Evolutionary conservation across 2,888 invertebrate species (phyloP), one percentile per base, ranked within the genome.

Genomic region (Andrena praecox): DNA sequence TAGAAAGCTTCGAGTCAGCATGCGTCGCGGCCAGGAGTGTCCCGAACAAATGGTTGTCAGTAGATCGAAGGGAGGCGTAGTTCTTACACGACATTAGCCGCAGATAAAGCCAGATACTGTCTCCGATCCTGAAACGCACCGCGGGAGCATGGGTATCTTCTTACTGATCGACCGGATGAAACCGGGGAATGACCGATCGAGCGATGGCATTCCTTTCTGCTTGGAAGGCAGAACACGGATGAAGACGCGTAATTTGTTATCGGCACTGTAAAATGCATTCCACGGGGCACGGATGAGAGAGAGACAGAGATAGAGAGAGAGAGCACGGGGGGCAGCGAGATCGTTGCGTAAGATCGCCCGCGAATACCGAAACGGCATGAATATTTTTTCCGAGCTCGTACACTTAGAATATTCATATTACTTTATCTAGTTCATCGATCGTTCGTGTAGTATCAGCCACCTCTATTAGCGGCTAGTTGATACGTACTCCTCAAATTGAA

Each of bases 81-180:
- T 90, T 89, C 91, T 91, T 92, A 92, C 92, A 92, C 90, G 92
- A 91, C 91, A 92, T 92, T 92, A 92, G 92, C 89, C 89, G 82
- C 90, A 91, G 91, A 92, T 92, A 92, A 90, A 89, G 86, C 87
- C 86, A 91, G 92, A 92, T 92, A 92, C 89, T 91, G 92, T 92
- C 92, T 91, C 90, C 89, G 75, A 90, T 91, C 88, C 85, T 91
- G 90, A 91, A 90, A 89, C 87, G 89, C 88, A 70, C 89, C 87
- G 87, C 88, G 82, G 88, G 90, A 89, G 89, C 87, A 90, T 89
- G 85, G 90, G 90, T 90, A 90, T 89, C 88, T 87, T 83, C 87
- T 85, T 87, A 86, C 89, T 89, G 90, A 90, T 90, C 88, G 87
- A 86, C 86, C 83, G 83, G 83, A 85, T 76, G 84, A 77, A 74